These are phyloP conservation scores for Paradoxurus hermaphroditus DNA, from an alignment of 2,113 vertebrate species.

Conservation along the genomic window DNA sequence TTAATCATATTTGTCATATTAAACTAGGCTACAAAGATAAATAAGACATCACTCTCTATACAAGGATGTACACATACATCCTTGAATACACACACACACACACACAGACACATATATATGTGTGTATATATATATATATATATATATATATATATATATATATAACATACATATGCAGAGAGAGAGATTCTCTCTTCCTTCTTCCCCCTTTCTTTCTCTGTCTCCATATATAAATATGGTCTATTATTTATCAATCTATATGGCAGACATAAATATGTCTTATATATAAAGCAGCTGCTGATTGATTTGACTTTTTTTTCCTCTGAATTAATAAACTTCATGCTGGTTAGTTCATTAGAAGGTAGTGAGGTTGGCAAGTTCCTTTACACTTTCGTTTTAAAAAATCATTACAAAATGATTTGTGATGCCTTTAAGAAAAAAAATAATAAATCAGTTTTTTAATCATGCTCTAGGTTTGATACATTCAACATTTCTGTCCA, in stretches of 20 bases:
- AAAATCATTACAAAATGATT: slow-evolving; percentile 7
- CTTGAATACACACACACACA: not conserved
- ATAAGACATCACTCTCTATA: not conserved
- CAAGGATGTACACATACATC: not conserved
- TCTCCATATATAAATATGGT: not conserved
- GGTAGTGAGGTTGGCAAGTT: not conserved
- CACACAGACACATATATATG: not conserved
- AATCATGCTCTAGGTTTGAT: not conserved
- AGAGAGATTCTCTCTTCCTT: not conserved
- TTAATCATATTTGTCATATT: not conserved
- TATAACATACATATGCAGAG: not conserved
- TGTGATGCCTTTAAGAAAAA: slow-evolving; percentile 36
- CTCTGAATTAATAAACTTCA: not conserved
- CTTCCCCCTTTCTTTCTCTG: too few relatives aligned
- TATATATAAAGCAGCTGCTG: not conserved
- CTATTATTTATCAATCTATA: not conserved
- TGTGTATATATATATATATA: not conserved
- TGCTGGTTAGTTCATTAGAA: not conserved
- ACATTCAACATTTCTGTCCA: not conserved
- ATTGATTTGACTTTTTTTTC: not conserved
- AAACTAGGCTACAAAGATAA: not conserved
- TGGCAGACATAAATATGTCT: not conserved
- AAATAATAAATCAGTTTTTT: not conserved
- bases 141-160: too few relatives aligned
- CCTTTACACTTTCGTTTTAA: not conserved